These are phyloP conservation scores for Eurystomus gularis DNA, from an alignment of 2,113 vertebrate species.

Conservation along the genomic window DNA sequence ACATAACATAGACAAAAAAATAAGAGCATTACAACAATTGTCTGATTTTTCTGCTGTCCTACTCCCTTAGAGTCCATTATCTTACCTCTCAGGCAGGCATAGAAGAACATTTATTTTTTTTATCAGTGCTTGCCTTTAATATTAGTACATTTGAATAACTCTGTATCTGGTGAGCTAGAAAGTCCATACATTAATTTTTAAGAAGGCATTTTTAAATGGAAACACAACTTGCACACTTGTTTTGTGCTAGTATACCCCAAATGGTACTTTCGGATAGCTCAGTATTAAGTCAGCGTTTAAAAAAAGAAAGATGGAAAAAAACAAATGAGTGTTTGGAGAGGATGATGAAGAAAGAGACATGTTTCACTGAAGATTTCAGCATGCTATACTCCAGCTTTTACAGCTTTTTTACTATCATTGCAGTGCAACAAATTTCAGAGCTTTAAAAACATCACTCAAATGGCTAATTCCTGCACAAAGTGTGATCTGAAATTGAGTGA, in stretches of 20 bases:
- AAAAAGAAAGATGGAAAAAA: neutral
- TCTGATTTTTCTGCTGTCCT: neutral
- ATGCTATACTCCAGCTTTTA: neutral
- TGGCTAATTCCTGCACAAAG: conserved; percentile 1
- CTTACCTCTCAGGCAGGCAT: neutral
- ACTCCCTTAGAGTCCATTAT: neutral
- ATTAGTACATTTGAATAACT: neutral
- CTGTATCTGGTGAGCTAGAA: neutral
- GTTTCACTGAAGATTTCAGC: neutral
- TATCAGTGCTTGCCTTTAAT: neutral
- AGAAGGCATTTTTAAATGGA: neutral
- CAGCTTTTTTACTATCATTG: neutral
- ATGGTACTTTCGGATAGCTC: neutral
- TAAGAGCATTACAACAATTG: neutral
- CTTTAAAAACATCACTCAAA: conserved; percentile 36
- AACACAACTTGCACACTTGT: neutral
- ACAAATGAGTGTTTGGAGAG: neutral
- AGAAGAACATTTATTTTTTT: neutral
- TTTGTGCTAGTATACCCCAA: neutral
- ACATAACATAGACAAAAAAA: neutral
- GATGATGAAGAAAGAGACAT: neutral
- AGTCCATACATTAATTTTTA: neutral
- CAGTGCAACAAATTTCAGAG: conserved; percentile 1
- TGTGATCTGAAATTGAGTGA: neutral
- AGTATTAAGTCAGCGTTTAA: neutral